Conservation (phyloP, 1,140 invertebrate species). For the Drosophila arizonae region DNA sequence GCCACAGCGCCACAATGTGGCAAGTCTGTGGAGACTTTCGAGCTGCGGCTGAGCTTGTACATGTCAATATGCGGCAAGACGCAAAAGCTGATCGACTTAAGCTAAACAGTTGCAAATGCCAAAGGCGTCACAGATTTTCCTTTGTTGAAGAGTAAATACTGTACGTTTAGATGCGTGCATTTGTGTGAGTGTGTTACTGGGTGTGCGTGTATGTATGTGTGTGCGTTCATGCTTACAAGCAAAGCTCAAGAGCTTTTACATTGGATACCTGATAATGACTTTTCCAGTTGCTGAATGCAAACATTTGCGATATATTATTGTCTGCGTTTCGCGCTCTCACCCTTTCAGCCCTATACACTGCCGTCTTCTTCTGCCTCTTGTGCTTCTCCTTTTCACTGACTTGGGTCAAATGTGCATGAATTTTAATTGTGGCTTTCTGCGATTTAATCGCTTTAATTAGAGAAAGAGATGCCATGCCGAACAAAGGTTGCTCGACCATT, state of each 20-base stretch:
- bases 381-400: not conserved
- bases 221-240: not conserved
- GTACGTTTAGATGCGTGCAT: not conserved
- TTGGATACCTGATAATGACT: conserved; percentile 21
- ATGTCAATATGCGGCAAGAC: conserved; percentile 20
- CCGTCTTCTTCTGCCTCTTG: not conserved
- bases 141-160: conserved; percentile 11
- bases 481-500: conserved; percentile 63
- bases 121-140: not conserved
- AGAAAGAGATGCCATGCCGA: conserved; percentile 15
- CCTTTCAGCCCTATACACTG: not conserved
- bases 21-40: conserved; percentile 2
- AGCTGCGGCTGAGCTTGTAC: conserved; percentile 39
- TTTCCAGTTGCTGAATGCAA: conserved; percentile 22
- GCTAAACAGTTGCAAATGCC: conserved; percentile 25
- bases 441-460: conserved; percentile 50
- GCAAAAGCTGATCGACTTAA: conserved; percentile 21
- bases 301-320: conserved; percentile 15
- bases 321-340: conserved; percentile 15
- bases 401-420: conserved; percentile 32
- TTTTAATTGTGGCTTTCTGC: conserved; percentile 48
- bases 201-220: not conserved
- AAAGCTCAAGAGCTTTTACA: conserved; percentile 10
- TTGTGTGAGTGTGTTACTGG: not conserved
- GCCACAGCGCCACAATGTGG: conserved; percentile 22